Conservation (phyloP, 1,140 invertebrate species). For the Babylonia areolata region DNA sequence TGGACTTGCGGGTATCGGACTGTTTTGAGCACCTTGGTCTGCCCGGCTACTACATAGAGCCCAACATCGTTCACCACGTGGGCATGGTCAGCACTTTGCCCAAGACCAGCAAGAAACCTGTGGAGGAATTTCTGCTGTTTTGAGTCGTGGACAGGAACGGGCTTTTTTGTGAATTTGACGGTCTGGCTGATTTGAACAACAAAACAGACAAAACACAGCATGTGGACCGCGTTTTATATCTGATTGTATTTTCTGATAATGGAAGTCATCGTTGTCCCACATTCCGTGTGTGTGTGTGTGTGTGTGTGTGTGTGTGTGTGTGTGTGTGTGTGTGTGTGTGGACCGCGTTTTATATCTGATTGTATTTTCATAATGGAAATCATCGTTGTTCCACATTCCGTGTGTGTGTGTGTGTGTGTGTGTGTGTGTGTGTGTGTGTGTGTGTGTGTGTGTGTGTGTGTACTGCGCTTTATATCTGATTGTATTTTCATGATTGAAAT, state of each 20-base stretch:
- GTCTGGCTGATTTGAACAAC: too few relatives aligned
- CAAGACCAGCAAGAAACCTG: neutral
- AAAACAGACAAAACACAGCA: too few relatives aligned
- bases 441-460: too few relatives aligned
- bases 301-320: neutral
- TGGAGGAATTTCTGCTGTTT: neutral
- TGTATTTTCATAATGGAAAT: neutral
- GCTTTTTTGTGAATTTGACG: too few relatives aligned
- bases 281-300: neutral
- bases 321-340: neutral
- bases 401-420: neutral
- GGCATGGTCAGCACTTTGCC: constrained; percentile 66
- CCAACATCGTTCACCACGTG: constrained; percentile 55
- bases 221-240: neutral
- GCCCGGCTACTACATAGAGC: constrained; percentile 52
- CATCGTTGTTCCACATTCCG: neutral
- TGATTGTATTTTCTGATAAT: neutral
- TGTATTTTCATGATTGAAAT: too few relatives aligned
- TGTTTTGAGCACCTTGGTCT: constrained; percentile 38
- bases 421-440: neutral
- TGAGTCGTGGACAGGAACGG: neutral
- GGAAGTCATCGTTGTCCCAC: neutral
- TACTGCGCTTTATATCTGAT: too few relatives aligned
- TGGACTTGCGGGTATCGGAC: constrained; percentile 50
- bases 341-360: neutral